These are phyloP conservation scores for Coelopa pilipes DNA, from an alignment of 2,888 invertebrate species.

Conservation along the genomic window DNA sequence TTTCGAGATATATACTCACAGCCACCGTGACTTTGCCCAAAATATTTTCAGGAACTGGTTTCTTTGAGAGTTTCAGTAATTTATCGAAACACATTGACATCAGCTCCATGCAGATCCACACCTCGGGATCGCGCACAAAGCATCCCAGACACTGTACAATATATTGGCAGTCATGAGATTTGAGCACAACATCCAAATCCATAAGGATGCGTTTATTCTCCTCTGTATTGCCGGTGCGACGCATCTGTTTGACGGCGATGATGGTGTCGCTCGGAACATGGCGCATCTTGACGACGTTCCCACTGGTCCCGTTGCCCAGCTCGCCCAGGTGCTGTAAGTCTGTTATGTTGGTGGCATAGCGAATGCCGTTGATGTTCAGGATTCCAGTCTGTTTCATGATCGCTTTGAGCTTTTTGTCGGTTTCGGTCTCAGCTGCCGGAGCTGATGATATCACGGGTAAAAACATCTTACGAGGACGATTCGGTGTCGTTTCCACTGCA, in stretches of 20 bases:
- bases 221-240: conserved; percentile 94
- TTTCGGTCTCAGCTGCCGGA: conserved; percentile 74
- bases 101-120: conserved; percentile 99
- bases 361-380: conserved; percentile 81
- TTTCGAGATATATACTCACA: conserved; percentile 70
- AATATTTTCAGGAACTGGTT: conserved; percentile 95
- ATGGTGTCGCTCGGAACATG: conserved; percentile 86
- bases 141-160: conserved; percentile 98
- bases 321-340: conserved; percentile 88
- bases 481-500: conserved; percentile 68
- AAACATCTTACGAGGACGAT: conserved; percentile 69
- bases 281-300: conserved; percentile 96
- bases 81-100: conserved; percentile 99
- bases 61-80: conserved; percentile 84
- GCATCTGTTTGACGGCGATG: conserved; percentile 99
- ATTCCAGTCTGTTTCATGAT: conserved; percentile 95
- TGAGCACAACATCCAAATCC: conserved; percentile 98
- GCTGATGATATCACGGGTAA: conserved; percentile 69
- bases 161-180: conserved; percentile 95
- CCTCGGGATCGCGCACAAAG: conserved; percentile 96
- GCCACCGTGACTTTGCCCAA: conserved; percentile 97
- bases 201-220: conserved; percentile 98
- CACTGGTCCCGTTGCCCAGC: conserved; percentile 94
- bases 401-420: conserved; percentile 87
- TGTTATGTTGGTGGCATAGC: conserved; percentile 83